phyloP scores from a whole-genome alignment of 2,888 invertebrate genomes.

The Tupiocoris notatus region DNA sequence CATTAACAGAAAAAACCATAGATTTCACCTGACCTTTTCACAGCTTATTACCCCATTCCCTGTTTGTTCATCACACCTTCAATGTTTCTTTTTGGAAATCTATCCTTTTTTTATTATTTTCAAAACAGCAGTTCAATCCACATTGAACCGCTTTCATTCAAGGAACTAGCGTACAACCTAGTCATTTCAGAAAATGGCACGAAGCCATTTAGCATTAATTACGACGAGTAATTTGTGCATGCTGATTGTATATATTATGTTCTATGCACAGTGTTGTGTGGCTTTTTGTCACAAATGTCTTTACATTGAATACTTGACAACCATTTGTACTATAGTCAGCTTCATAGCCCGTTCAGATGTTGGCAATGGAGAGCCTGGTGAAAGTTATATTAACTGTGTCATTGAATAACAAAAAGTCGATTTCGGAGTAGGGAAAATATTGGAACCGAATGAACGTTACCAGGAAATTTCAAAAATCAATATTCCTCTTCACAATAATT shows the following conservation, averaged over 20 bases:
- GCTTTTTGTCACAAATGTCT: slow-evolving; percentile 34
- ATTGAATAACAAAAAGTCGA: too few relatives aligned
- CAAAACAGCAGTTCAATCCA: slow-evolving; percentile 34
- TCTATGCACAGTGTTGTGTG: slow-evolving; percentile 36
- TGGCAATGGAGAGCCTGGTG: too few relatives aligned
- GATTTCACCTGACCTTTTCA: slow-evolving; percentile 36
- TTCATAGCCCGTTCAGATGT: too few relatives aligned
- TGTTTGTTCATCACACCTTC: slow-evolving; percentile 31
- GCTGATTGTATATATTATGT: slow-evolving; percentile 28
- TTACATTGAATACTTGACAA: too few relatives aligned
- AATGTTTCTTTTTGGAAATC: slow-evolving; percentile 16
- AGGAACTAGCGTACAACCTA: slow-evolving; percentile 34
- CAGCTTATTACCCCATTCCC: slow-evolving; percentile 30
- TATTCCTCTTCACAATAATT: too few relatives aligned
- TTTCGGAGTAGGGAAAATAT: too few relatives aligned
- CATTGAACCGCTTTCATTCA: slow-evolving; percentile 27
- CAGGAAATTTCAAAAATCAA: too few relatives aligned
- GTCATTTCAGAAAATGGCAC: slow-evolving; percentile 11
- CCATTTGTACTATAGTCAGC: too few relatives aligned
- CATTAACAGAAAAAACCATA: slow-evolving; percentile 14
- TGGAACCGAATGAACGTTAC: too few relatives aligned
- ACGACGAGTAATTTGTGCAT: slow-evolving; percentile 18
- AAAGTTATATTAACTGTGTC: too few relatives aligned
- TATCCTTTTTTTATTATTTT: background rate
- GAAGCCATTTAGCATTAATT: background rate